These are phyloP conservation scores for Varanus komodoensis DNA, from an alignment of 2,113 vertebrate species.

Conservation along the genomic window DNA sequence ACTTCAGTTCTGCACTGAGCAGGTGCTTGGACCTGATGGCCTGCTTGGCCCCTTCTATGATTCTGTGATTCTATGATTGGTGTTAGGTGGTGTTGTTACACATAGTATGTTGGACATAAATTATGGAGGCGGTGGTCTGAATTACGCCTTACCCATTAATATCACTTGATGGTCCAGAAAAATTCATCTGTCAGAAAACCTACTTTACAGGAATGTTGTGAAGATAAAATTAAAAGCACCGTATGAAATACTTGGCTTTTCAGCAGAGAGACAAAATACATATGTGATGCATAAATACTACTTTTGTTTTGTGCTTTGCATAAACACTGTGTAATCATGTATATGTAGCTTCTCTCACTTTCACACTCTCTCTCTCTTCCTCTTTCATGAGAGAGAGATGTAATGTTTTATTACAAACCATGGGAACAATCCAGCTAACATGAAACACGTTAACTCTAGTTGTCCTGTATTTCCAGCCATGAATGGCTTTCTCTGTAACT, in stretches of 20 bases:
- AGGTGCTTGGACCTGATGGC: too few species aligned
- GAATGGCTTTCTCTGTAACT: constrained; percentile 12
- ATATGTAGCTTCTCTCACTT: too few species aligned
- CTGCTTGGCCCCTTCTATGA: too few species aligned
- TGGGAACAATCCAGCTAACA: background rate
- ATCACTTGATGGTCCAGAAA: background rate
- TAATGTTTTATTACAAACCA: background rate
- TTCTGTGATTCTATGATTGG: background rate
- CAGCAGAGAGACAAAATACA: background rate
- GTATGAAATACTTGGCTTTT: background rate
- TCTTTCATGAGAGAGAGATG: background rate
- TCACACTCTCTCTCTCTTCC: too few species aligned
- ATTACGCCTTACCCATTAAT: background rate
- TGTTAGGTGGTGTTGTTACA: background rate
- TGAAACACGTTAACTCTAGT: constrained; percentile 30
- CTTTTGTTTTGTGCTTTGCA: background rate
- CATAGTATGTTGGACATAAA: too few species aligned
- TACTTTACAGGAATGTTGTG: background rate
- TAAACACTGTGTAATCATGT: background rate
- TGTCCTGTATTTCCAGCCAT: constrained; percentile 11
- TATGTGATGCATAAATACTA: background rate
- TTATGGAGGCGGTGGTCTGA: background rate
- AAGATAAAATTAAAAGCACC: background rate
- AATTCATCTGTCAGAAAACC: background rate
- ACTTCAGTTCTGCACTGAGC: too few species aligned